Percentiles rank a stretch among this genome's conserved stretches.
Evolutionary conservation across 37 sponge, comb jelly and placozoan genomes (phyloP).

Genomic region (Ianthella basta): DNA sequence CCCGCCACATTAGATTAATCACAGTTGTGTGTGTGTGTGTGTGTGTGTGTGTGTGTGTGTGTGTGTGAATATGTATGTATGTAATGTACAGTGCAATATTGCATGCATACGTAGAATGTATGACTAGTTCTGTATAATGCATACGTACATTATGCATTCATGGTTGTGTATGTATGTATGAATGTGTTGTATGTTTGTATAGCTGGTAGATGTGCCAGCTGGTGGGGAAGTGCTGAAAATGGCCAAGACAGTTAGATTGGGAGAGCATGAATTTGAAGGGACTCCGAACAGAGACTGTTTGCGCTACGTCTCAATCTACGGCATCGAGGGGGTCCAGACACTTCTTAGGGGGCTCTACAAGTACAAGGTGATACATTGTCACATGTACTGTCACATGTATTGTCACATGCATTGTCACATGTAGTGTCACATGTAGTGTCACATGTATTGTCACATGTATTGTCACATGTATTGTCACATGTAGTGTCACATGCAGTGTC

Average conservation of each 20-base stretch:
- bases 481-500: no score
- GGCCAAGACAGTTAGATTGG: no score
- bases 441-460: no score
- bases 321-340: constrained; percentile 74
- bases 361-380: constrained; percentile 66
- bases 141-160: constrained; percentile 9
- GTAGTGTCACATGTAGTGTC: no score
- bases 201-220: constrained; percentile 49
- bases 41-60: no score
- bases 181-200: not conserved
- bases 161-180: no score
- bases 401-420: not conserved
- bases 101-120: no score
- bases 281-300: constrained; percentile 83
- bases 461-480: no score
- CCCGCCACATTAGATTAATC: no score
- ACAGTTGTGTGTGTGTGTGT: no score
- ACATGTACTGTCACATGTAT: constrained; percentile 6
- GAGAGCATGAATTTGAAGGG: constrained; percentile 75
- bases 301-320: constrained; percentile 76
- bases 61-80: no score
- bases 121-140: not conserved
- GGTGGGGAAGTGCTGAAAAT: constrained; percentile 16
- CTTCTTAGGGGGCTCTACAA: constrained; percentile 78
- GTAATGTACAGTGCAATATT: no score